Percentiles rank a stretch among this genome's conserved stretches.
phyloP scores from a whole-genome alignment of 2,797 vertebrate genomes.

The Bovichtus variegatus region DNA sequence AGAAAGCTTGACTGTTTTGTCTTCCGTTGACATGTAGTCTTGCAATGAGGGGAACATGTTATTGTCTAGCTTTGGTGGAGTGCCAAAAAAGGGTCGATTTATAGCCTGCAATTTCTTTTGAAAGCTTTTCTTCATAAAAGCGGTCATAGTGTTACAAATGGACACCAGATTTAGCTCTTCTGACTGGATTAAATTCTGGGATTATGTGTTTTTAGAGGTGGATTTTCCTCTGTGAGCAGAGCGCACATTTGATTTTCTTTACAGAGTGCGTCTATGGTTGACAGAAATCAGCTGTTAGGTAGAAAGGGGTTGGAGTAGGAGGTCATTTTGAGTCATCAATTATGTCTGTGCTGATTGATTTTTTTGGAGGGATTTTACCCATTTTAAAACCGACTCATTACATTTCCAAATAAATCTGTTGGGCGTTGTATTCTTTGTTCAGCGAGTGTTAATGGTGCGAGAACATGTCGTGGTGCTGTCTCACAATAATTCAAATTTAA shows the following conservation, averaged over 20 bases:
- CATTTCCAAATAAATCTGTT: constrained; percentile 3
- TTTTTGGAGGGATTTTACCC: neutral
- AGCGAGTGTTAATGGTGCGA: neutral
- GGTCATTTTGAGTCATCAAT: constrained; percentile 19
- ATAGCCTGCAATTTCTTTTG: constrained; percentile 18
- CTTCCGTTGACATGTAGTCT: neutral
- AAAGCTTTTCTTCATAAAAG: constrained; percentile 28
- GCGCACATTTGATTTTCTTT: constrained; percentile 23
- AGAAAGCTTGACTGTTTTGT: neutral
- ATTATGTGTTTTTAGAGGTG: constrained; percentile 66
- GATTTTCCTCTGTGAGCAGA: constrained; percentile 55
- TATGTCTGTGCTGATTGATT: neutral
- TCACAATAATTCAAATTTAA: neutral
- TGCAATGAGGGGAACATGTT: neutral
- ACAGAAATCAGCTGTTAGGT: constrained; percentile 38
- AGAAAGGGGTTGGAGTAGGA: constrained; percentile 30
- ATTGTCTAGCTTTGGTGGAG: neutral
- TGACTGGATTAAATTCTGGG: constrained; percentile 66
- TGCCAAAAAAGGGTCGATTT: constrained; percentile 2
- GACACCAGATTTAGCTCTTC: constrained; percentile 51
- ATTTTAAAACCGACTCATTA: neutral
- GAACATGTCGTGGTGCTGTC: neutral
- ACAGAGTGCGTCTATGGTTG: constrained; percentile 14
- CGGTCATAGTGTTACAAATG: constrained; percentile 53
- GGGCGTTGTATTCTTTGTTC: neutral